Evolutionary conservation across 2,888 invertebrate genomes (phyloP).

Genomic region (Adelphocoris suturalis): DNA sequence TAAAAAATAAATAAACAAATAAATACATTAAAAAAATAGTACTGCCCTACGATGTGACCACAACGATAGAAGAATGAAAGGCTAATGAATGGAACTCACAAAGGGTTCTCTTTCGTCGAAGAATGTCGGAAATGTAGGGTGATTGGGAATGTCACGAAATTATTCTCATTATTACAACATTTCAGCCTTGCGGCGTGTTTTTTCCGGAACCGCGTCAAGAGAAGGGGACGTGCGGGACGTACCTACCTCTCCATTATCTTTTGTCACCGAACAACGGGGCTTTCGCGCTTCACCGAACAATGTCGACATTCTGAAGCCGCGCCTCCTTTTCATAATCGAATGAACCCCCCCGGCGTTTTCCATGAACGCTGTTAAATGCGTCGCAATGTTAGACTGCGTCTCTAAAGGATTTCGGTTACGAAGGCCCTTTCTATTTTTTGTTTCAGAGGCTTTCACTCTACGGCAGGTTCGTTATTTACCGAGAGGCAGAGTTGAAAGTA

Average conservation of each 20-base stretch:
- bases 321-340: slow-evolving; percentile 22
- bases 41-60: too few relatives aligned
- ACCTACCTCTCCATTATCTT: neutral
- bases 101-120: too few relatives aligned
- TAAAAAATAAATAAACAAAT: too few relatives aligned
- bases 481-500: too few relatives aligned
- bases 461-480: neutral
- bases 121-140: too few relatives aligned
- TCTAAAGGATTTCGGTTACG: slow-evolving; percentile 9
- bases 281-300: slow-evolving; percentile 39
- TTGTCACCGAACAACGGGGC: neutral
- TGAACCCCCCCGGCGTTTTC: slow-evolving; percentile 20
- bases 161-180: neutral
- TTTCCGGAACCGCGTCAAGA: neutral
- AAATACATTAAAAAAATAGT: too few relatives aligned
- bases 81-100: too few relatives aligned
- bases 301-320: slow-evolving; percentile 23
- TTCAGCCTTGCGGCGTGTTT: neutral
- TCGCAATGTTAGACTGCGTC: slow-evolving; percentile 13
- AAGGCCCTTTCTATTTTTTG: neutral
- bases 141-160: too few relatives aligned
- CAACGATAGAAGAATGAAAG: too few relatives aligned
- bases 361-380: slow-evolving; percentile 16
- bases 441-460: neutral
- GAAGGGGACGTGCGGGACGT: neutral